These are phyloP conservation scores for Tachina grossa DNA, from an alignment of 2,888 invertebrate species.

Conservation along the genomic window DNA sequence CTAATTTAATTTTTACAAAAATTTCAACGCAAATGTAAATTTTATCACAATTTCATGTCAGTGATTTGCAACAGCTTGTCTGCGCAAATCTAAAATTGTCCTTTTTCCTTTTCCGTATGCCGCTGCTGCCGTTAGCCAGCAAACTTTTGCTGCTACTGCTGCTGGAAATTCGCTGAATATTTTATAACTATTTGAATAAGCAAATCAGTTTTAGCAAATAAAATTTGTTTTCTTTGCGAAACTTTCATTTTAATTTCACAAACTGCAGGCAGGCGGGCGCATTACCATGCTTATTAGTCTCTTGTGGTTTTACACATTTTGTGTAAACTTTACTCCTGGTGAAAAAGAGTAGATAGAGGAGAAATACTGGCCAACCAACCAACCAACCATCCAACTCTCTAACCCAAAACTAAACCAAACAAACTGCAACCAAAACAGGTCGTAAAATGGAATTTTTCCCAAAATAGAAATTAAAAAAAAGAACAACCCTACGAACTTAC, in stretches of 20 bases:
- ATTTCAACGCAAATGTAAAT: constrained; percentile 33
- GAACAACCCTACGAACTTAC: constrained; percentile 31
- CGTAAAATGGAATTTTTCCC: constrained; percentile 57
- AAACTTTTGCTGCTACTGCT: constrained; percentile 27
- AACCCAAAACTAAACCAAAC: constrained; percentile 55
- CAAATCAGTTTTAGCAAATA: constrained; percentile 66
- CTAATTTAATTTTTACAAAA: constrained; percentile 39
- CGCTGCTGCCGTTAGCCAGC: constrained; percentile 4
- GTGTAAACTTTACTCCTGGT: constrained; percentile 52
- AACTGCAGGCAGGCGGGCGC: constrained; percentile 51
- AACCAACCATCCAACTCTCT: constrained; percentile 52
- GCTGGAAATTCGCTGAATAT: constrained; percentile 60
- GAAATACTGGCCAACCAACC: constrained; percentile 35
- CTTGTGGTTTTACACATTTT: constrained; percentile 67
- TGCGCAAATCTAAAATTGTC: constrained; percentile 33
- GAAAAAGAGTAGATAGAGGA: constrained; percentile 8
- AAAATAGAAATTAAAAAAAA: constrained; percentile 51
- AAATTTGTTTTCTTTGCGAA: constrained; percentile 58
- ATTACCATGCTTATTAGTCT: constrained; percentile 68
- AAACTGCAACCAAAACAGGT: constrained; percentile 70
- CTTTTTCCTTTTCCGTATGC: constrained; percentile 16
- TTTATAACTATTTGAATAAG: constrained; percentile 69
- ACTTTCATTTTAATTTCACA: constrained; percentile 52
- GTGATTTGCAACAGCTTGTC: constrained; percentile 66
- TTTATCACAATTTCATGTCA: constrained; percentile 45